A percentile compares a stretch with the other conserved stretches of the same genome.
These are phyloP conservation scores for Podarcis raffonei DNA, from an alignment of 2,113 vertebrate genomes.

Conservation along the genomic window DNA sequence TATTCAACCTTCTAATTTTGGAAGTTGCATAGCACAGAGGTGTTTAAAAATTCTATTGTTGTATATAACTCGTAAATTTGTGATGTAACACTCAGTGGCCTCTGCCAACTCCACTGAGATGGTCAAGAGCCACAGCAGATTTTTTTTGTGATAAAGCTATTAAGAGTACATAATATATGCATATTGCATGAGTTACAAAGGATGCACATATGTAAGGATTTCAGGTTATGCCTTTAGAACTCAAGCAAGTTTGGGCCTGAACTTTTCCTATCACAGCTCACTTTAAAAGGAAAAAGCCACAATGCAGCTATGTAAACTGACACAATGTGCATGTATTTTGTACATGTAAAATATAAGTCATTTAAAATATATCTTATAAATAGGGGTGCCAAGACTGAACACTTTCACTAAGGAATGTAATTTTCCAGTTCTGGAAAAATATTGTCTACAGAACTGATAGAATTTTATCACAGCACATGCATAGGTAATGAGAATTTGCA, in stretches of 20 bases:
- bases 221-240: background rate
- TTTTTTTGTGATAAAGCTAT: background rate
- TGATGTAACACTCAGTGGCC: background rate
- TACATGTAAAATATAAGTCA: background rate
- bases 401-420: background rate
- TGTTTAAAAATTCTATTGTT: background rate
- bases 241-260: background rate
- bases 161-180: background rate
- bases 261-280: background rate
- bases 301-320: background rate
- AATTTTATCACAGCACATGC: background rate
- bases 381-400: too few relatives aligned
- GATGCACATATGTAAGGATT: background rate
- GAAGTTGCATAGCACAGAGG: background rate
- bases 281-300: background rate
- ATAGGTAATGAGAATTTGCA: background rate
- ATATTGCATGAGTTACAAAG: background rate
- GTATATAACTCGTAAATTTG: background rate
- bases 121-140: background rate
- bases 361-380: background rate
- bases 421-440: background rate
- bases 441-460: background rate
- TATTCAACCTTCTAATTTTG: constrained; percentile 3
- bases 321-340: background rate
- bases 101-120: background rate